Base-by-base conservation (phyloP, 2,888 invertebrate genomes). In the Rhamphomyia laevipes region DNA sequence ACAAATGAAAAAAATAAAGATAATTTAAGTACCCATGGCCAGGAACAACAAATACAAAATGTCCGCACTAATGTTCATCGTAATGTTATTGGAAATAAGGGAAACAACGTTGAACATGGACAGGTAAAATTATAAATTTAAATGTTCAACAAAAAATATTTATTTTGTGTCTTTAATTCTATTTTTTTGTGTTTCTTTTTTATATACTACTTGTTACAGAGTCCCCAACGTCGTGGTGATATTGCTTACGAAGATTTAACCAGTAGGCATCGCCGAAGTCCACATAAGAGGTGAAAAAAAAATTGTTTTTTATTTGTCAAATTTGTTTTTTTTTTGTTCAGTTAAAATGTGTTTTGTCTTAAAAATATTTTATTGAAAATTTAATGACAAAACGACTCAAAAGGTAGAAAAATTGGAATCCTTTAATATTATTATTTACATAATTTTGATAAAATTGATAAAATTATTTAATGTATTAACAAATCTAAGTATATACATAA, bases 211-310 rank as follows among this genome's bases (percentile, higher is more conserved):
- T 17, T n/a, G 43, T 44, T 37, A 9, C 50, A 70, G 70, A 68
- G 67, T 56, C 66, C 70, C 4, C 70, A 68, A 51, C 62, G 67
- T 4, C 64, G 67, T 48, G 61, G 58, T 38, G 70, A 69, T 54
- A 27, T 27, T 38, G 62, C 65, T 11, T 69, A 61, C 43, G 69
- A 69, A 40, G 70, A 69, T 21, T 53, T 67, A 42, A 49, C 62
- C 37, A 66, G 69, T 49, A 21, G 42, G 10, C 66, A 68, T 58
- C 67, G 68, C 10, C 63, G 70, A 46, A 68, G 68, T 56, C 69
- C 70, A 17, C 66, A 70, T 46, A 69, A 70, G 46, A 66, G 62
- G 68, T 67, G 47, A 55, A 49, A 37, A n/a, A n/a, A 6, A 30
- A 21, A 11, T 15, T 3, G 13, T 40, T 7, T 15, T 40, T n/a